A percentile compares a stretch with the other conserved stretches of the same genome.
Evolutionary conservation across 2,888 invertebrate genomes (phyloP).

Genomic region (Formica aserva): DNA sequence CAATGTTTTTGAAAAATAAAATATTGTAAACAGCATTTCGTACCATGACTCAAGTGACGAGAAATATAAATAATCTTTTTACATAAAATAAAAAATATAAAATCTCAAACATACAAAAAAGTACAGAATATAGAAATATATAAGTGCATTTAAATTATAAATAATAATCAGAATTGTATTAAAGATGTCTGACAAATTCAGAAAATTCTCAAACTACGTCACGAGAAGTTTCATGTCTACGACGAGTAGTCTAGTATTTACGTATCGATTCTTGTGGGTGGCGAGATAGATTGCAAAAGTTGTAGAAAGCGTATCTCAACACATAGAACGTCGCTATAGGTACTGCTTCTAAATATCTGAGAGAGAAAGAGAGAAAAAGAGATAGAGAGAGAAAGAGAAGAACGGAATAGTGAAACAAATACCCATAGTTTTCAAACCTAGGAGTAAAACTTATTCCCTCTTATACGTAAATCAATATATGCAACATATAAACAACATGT

Average conservation of each 20-base stretch:
- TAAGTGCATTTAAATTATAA: neutral
- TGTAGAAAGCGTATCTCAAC: constrained; percentile 74
- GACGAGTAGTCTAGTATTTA: constrained; percentile 74
- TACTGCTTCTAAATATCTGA: constrained; percentile 66
- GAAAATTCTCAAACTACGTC: constrained; percentile 65
- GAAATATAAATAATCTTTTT: neutral
- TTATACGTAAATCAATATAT: neutral
- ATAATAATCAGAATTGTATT: constrained; percentile 3
- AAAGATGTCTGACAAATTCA: neutral
- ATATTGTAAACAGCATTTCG: neutral
- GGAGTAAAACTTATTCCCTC: constrained; percentile 2
- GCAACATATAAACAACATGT: neutral
- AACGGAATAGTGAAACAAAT: constrained; percentile 70
- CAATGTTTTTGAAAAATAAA: neutral
- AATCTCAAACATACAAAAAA: neutral
- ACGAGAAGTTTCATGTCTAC: constrained; percentile 69
- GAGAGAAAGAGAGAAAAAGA: neutral
- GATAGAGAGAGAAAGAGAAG: neutral
- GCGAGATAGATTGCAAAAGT: constrained; percentile 77
- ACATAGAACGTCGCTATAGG: constrained; percentile 71
- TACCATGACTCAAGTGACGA: neutral
- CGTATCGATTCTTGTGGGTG: constrained; percentile 71
- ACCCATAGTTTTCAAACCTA: constrained; percentile 65
- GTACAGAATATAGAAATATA: neutral
- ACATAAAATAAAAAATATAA: neutral